Base-by-base conservation (phyloP, 2,797 vertebrate species). In the Peromyscus melanophrys region DNA sequence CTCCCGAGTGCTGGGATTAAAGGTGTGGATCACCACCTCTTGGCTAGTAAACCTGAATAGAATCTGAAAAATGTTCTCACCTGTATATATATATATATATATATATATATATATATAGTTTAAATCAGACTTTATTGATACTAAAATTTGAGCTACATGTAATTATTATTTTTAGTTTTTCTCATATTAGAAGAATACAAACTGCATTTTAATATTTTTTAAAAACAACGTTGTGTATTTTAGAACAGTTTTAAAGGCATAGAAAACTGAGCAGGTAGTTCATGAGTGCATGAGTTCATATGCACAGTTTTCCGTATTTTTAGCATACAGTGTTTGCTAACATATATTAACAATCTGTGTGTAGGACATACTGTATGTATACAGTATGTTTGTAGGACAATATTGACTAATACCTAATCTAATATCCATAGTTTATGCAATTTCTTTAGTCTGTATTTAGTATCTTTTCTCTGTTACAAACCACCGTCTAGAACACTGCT, bases 131-230 rank as follows among this genome's bases (percentile, higher is more conserved):
- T 23, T 92, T 78, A 55, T 52, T 7, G n/a, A 61, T 23, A 89
- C 29, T 75, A 59, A 90, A 92, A 92, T 81, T 96, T 84, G 23
- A 96, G 71, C 95, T 93, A 77, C 8, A 63, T 43, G 0, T 46
- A 88, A 69, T 90, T 81, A 67, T 89, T 84, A 75, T 49, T 80
- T 89, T 69, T 76, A 86, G 37, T 86, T 93, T 88, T 75, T 75
- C 83, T 82, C 40, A 11, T 75, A 78, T 46, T 61, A 1, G 25
- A 87, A 61, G 17, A 78, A 17, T 27, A 59, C 25, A 80, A 37
- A 27, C 6, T 73, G 0, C 8, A 69, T 89, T 71, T 91, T 29
- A 59, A 27, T 40, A 31, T 59, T 84, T 73, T 80, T n/a, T 34
- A 14, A 16, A 78, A 78, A 43, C 16, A 86, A 78, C 34, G 46